These are phyloP conservation scores for Habroteleia sp. DNA, from an alignment of 2,888 invertebrate species.

Conservation along the genomic window DNA sequence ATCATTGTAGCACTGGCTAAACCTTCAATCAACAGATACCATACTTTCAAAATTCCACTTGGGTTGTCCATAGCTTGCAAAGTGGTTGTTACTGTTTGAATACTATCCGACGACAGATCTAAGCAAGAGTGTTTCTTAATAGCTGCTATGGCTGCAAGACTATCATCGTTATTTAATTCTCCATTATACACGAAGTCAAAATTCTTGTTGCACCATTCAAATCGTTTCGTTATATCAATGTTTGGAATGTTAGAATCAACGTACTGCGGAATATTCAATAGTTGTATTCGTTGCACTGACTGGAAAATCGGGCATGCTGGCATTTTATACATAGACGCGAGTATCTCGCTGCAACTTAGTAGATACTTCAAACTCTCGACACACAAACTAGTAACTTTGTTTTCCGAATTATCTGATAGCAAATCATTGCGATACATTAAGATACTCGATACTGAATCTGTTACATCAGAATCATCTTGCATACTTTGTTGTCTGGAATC, in stretches of 20 bases:
- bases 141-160: conserved; percentile 80
- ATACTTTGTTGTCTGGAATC: conserved; percentile 40
- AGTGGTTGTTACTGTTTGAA: conserved; percentile 80
- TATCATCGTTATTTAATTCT: conserved; percentile 85
- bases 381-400: conserved; percentile 83
- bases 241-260: conserved; percentile 93
- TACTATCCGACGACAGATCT: conserved; percentile 23
- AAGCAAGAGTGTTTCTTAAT: conserved; percentile 48
- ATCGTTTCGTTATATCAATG: conserved; percentile 85
- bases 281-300: conserved; percentile 91
- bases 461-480: conserved; percentile 71
- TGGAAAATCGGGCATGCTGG: conserved; percentile 96
- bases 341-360: conserved; percentile 91
- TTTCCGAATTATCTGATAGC: conserved; percentile 74
- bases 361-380: conserved; percentile 91
- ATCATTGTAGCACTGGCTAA: conserved; percentile 90
- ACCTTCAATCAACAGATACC: conserved; percentile 94
- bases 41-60: conserved; percentile 90
- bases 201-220: conserved; percentile 80
- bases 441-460: conserved; percentile 74
- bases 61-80: conserved; percentile 88
- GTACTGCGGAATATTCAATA: conserved; percentile 88
- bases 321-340: conserved; percentile 96
- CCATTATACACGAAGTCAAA: conserved; percentile 85
- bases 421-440: conserved; percentile 69